Evolutionary conservation across 2,113 vertebrate species (phyloP), one percentile per base, ranked within the genome.

Genomic region (Oreotragus oreotragus): DNA sequence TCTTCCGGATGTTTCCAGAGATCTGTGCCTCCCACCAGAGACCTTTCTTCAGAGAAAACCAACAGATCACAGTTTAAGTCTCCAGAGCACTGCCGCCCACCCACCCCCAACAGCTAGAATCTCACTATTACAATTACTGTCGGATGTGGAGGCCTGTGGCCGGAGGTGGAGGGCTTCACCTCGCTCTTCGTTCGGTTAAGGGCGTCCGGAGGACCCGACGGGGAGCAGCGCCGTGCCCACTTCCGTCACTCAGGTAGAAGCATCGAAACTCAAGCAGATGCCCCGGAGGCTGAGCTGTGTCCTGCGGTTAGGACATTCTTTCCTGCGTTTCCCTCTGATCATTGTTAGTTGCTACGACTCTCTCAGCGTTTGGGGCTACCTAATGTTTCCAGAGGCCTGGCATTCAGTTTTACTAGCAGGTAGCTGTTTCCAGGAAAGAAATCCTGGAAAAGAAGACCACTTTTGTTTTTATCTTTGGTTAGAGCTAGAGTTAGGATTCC

Each of bases 11-110:
- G 97, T 99, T 99, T 84, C 98, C 99, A 15, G 99, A 99, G 84
- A 97, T 98, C 28, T 99, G 99, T 0, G 94, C 98, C 12, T 98
- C 98, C 16, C 99, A 98, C 98, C 99, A 98, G 97, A 99, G 99
- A 94, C 95, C 99, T 0, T 99, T 99, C 96, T 99, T 99, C 98
- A 98, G 99, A 94, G 99, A 99, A 95, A 99, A 99, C 98, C 98
- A 99, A 64, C 99, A 99, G 97, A 99, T 99, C 93, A 99, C 99
- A 0, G 99, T 99, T 96, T 99, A 98, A 99, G 64, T 51, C 64
- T n/a, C 57, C 77, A 11, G 1, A 45, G 73, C 47, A 1, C 64
- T 16, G 1, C 70, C 0, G 0, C 36, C 27, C 11, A 3, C 5
- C 45, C 49, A 0, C 0, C 23, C 53, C 1, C 16, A 1, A 1